Percentiles rank a stretch among this genome's conserved stretches.
These are phyloP conservation scores for Oreochromis aureus DNA, from an alignment of 2,113 vertebrate genomes.

Conservation along the genomic window DNA sequence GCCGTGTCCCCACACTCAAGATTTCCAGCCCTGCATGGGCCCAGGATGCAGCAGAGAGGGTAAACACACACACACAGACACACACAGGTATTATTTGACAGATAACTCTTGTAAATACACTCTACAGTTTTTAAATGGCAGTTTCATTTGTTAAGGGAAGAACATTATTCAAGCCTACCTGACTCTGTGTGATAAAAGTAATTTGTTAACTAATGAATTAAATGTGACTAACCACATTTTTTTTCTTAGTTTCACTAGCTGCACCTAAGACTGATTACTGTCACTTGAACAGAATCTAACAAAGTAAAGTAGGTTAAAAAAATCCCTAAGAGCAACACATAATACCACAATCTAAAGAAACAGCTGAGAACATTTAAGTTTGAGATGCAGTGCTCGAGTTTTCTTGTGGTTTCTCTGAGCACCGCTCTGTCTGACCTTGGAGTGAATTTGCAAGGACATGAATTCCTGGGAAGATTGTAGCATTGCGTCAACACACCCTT, in stretches of 20 bases:
- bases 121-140: background rate
- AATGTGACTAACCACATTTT: background rate
- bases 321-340: background rate
- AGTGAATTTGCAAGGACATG: rapidly evolving
- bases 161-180: background rate
- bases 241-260: background rate
- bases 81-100: background rate
- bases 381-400: background rate
- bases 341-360: background rate
- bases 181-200: background rate
- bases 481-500: background rate
- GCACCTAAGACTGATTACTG: background rate
- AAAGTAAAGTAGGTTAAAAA: background rate
- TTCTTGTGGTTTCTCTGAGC: background rate
- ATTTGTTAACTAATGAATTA: background rate
- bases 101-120: background rate
- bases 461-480: background rate
- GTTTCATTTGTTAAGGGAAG: background rate
- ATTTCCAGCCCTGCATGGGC: slow-evolving; percentile 95
- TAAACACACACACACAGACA: slow-evolving; percentile 45
- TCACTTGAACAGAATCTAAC: background rate
- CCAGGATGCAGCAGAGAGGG: slow-evolving; percentile 90
- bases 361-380: background rate
- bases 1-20: slow-evolving; percentile 91
- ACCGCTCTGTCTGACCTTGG: background rate